These are phyloP conservation scores for Leucozona laternaria DNA, from an alignment of 2,888 invertebrate genomes.

Conservation along the genomic window DNA sequence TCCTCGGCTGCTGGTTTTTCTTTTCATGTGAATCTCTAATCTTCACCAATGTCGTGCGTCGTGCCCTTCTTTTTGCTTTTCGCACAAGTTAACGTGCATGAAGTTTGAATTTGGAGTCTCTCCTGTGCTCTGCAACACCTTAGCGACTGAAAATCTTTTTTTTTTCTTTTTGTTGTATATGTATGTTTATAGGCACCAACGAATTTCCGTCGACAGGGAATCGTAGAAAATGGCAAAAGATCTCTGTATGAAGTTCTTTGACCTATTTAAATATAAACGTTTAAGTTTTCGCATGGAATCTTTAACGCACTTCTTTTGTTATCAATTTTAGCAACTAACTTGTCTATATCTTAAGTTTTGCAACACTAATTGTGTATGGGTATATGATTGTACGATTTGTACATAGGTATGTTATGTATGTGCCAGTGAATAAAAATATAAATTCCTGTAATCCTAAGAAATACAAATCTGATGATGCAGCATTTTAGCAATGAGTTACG, in stretches of 20 bases:
- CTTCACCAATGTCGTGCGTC: slow-evolving; percentile 18
- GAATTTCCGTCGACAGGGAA: slow-evolving; percentile 26
- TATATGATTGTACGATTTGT: not conserved
- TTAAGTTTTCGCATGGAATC: slow-evolving; percentile 12
- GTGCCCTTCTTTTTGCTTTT: slow-evolving; percentile 30
- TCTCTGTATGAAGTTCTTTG: slow-evolving; percentile 60
- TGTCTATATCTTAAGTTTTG: not conserved
- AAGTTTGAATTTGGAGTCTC: slow-evolving; percentile 12
- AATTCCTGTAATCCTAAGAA: not conserved
- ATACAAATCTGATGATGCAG: too few species aligned
- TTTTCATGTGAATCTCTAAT: slow-evolving; percentile 15
- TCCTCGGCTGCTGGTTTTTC: slow-evolving; percentile 34
- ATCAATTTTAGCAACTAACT: not conserved
- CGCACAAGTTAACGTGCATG: slow-evolving; percentile 18
- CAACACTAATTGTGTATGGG: not conserved
- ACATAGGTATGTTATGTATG: not conserved
- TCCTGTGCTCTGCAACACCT: slow-evolving; percentile 20
- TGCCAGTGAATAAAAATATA: not conserved
- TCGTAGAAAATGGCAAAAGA: slow-evolving; percentile 30
- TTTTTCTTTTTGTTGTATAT: not conserved
- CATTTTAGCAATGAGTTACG: too few species aligned
- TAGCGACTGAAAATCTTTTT: slow-evolving; percentile 31
- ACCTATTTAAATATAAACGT: slow-evolving; percentile 59
- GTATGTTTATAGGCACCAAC: not conserved
- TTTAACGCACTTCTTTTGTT: slow-evolving; percentile 48